Base-by-base conservation (phyloP, 2,797 vertebrate genomes). In the Melanotaenia boesemani region DNA sequence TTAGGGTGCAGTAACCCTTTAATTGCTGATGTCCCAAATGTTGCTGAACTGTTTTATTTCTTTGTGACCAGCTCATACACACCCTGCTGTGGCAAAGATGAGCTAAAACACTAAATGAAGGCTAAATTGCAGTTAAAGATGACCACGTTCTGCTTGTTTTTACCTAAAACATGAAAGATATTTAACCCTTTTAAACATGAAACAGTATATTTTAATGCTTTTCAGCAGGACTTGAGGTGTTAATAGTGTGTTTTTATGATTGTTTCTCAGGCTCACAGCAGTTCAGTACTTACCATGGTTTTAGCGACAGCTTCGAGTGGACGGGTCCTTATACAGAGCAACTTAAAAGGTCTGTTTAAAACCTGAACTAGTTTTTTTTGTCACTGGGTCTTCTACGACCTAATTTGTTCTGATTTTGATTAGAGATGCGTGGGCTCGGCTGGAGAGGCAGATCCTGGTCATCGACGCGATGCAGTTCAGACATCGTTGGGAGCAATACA, bases 391-490 rank as follows among this genome's bases (percentile, higher is more conserved):
- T 37, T 15, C 6, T 46, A 20, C 18, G 7, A 20, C 18, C 16
- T 64, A 16, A 50, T 15, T 2, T 1, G 0, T 30, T 26, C 13
- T 1, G 34, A 20, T 61, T 2, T 77, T 34, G 26, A 2, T 22
- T n/a, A 95, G 94, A 26, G 95, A 95, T 6, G 0, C 26, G 0
- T 95, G 94, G 93, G 0, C 0, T 15, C 88, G 93, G 12, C 67
- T 73, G 44, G 54, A 72, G 48, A 90, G 93, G 48, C 84, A 93
- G 75, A 92, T 94, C 12, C 52, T 95, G 7, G 93, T 93, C 81
- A 94, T 95, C 0, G 94, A 95, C 2, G 95, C 95, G 0, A 1
- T 88, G 6, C 0, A 79, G 37, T 94, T 88, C 74, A 87, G 5
- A 73, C 0, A 88, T 34, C 18, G n/a, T 0, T 5, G 0, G 3